These are phyloP conservation scores for Meriones unguiculatus DNA, from an alignment of 2,113 vertebrate genomes.

Conservation along the genomic window DNA sequence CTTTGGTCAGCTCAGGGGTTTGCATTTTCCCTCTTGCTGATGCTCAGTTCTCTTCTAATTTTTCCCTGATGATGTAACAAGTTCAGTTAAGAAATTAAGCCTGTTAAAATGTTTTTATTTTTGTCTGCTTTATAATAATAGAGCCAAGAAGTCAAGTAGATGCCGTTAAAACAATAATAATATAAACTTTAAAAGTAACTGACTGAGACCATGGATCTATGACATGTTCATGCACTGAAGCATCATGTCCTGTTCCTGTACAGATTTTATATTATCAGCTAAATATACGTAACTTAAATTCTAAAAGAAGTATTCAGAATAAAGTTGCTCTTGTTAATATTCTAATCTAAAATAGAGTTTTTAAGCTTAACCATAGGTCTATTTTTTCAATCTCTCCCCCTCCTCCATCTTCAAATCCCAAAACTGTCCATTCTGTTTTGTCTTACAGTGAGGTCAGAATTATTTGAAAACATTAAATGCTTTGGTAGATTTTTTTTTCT, in stretches of 20 bases:
- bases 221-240: neutral
- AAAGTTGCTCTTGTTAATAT: neutral
- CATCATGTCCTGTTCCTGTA: neutral
- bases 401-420: accelerated
- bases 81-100: neutral
- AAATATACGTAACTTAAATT: neutral
- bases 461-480: neutral
- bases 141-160: neutral
- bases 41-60: neutral
- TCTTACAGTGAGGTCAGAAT: neutral
- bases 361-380: neutral
- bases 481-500: neutral
- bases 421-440: accelerated
- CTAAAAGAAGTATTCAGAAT: neutral
- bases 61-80: neutral
- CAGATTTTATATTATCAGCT: neutral
- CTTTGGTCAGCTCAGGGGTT: neutral
- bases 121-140: neutral
- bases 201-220: too few relatives aligned
- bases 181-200: neutral
- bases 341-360: neutral
- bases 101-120: neutral
- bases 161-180: neutral
- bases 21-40: neutral
- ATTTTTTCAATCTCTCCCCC: neutral